A percentile compares a stretch with the other conserved stretches of the same genome.
Conservation (phyloP, 2,888 invertebrate species). For the Strigamia transsilvanica region DNA sequence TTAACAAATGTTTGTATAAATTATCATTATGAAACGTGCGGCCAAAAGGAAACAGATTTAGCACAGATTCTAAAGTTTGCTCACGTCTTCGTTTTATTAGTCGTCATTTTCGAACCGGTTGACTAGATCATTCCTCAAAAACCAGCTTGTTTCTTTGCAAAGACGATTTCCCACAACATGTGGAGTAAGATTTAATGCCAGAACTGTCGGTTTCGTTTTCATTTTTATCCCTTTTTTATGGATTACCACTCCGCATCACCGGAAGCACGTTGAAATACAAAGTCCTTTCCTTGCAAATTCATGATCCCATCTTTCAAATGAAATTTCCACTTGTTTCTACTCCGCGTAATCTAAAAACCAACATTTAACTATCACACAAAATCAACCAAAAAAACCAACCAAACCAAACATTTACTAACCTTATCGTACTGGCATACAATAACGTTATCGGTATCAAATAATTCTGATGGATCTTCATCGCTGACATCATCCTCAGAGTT, state of each 20-base stretch:
- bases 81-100: background rate
- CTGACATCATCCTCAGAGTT: constrained; percentile 98
- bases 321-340: constrained; percentile 99
- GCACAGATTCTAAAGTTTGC: constrained; percentile 12
- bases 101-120: background rate
- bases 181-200: background rate
- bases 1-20: constrained; percentile 1
- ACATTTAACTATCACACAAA: background rate
- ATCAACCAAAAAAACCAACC: background rate
- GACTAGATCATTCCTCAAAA: constrained; percentile 31
- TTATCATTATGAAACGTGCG: background rate
- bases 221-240: background rate
- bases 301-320: constrained; percentile 99
- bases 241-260: constrained; percentile 98
- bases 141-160: background rate
- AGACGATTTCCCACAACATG: background rate
- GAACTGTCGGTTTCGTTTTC: background rate
- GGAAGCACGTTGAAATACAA: constrained; percentile 97
- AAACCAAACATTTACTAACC: constrained; percentile 66
- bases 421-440: constrained; percentile 99
- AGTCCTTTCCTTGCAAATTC: constrained; percentile 98
- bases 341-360: constrained; percentile 82
- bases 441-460: constrained; percentile 99
- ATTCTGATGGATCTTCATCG: constrained; percentile 82
- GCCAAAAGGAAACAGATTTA: constrained; percentile 4